Evolutionary conservation across 2,888 invertebrate species (phyloP), one percentile per base, ranked within the genome.

Genomic region (Andrena hattorfiana): DNA sequence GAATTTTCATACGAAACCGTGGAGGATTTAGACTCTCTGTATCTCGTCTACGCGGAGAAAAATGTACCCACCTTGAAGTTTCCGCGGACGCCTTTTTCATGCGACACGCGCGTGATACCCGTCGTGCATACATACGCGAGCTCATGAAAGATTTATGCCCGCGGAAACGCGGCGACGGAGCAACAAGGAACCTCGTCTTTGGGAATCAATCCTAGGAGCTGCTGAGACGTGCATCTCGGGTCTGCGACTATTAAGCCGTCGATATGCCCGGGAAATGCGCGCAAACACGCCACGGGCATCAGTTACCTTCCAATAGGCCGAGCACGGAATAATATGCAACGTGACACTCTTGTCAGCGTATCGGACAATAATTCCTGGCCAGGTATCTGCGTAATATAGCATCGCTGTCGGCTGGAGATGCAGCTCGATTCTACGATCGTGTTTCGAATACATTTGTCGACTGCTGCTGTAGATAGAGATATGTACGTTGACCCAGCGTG

Each of bases 291-390:
- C 20, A 69, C 10, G 51, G 73, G 81, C 82, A 86, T 90, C 84
- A 84, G 89, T 91, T 91, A 86, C 84, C 85, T 84, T 88, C 84
- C 83, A 85, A 88, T 83, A 79, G 84, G 73, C 81, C 77, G 75
- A 79, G 67, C 82, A 62, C 71, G 77, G 86, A 89, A 89, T 85
- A 90, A 91, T 85, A 82, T 87, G 87, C 83, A 84, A 86, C 88
- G 81, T 71, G 85, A 84, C 85, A 84, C 87, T 87, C 89, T 89
- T 90, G 89, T 76, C 79, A 80, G 35, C 81, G 75, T 88, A 87
- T 90, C 87, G 82, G 85, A 69, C 81, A 88, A 90, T 90, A 89
- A 91, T 88, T 91, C 86, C 85, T 54, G 72, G 6, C 77, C 70
- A 80, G 77, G 77, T 87, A 84, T 86, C 85, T 64, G 72, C 83